These are phyloP conservation scores for Periophthalmodon schlosseri DNA, from an alignment of 2,113 vertebrate species.

Conservation along the genomic window DNA sequence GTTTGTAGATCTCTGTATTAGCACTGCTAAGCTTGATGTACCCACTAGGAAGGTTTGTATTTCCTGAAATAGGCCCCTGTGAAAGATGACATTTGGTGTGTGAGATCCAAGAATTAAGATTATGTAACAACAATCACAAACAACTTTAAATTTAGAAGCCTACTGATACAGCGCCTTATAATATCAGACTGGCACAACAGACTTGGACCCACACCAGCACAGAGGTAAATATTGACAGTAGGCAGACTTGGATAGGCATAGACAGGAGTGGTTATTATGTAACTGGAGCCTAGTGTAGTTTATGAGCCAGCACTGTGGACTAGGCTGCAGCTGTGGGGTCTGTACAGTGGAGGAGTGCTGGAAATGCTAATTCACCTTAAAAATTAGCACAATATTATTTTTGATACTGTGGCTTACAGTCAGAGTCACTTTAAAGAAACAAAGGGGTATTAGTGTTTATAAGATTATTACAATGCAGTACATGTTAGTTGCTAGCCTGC, in stretches of 20 bases:
- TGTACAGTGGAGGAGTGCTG: background rate
- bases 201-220: background rate
- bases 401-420: background rate
- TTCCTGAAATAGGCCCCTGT: too few species aligned
- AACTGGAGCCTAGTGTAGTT: background rate
- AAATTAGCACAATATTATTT: too few species aligned
- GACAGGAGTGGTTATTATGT: background rate
- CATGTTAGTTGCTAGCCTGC: too few species aligned
- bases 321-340: background rate
- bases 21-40: too few species aligned
- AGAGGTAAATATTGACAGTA: conserved; percentile 4
- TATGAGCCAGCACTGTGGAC: background rate
- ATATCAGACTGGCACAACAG: background rate
- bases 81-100: too few species aligned
- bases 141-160: background rate
- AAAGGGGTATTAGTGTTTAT: background rate
- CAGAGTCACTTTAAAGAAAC: background rate
- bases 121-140: background rate
- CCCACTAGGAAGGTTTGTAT: too few species aligned
- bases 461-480: background rate
- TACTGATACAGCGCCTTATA: background rate
- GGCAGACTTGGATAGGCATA: background rate
- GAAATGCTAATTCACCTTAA: background rate
- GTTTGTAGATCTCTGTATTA: too few species aligned
- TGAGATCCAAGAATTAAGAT: background rate